Percentiles rank a stretch among this genome's conserved stretches.
Conservation (phyloP, 2,888 invertebrate genomes). For the Pyrgus malvae region DNA sequence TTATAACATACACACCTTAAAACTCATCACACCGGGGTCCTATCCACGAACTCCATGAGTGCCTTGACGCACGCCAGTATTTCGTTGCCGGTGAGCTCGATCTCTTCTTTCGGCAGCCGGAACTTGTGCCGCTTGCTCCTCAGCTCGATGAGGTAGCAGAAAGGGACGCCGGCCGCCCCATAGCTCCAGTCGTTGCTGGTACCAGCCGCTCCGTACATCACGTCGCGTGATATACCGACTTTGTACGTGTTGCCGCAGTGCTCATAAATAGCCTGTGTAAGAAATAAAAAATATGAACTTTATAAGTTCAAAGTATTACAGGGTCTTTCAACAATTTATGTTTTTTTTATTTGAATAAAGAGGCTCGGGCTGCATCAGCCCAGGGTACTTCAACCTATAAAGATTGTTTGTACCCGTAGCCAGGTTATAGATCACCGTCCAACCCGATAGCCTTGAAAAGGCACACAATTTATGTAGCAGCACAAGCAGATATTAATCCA, state of each 20-base stretch:
- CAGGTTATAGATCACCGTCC: too few species aligned
- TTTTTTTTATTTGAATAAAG: too few species aligned
- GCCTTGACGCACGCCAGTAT: slow-evolving; percentile 57
- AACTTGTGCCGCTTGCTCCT: slow-evolving; percentile 65
- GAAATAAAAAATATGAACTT: neutral
- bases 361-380: too few species aligned
- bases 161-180: slow-evolving; percentile 61
- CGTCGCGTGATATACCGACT: slow-evolving; percentile 68
- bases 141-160: slow-evolving; percentile 67
- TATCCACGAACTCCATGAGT: slow-evolving; percentile 66
- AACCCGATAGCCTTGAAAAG: too few species aligned
- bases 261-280: slow-evolving; percentile 58
- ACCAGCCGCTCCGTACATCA: slow-evolving; percentile 68
- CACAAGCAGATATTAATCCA: too few species aligned
- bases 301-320: too few species aligned
- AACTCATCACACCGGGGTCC: slow-evolving; percentile 14
- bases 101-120: slow-evolving; percentile 60
- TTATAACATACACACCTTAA: too few species aligned
- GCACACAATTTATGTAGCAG: too few species aligned
- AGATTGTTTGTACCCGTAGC: too few species aligned
- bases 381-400: too few species aligned
- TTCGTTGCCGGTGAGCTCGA: slow-evolving; percentile 61
- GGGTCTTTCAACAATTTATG: too few species aligned
- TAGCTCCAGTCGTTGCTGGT: slow-evolving; percentile 70
- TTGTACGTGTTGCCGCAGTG: slow-evolving; percentile 65